Evolutionary conservation across 2,888 invertebrate species (phyloP).

Genomic region (Arrhopalites spinosus): DNA sequence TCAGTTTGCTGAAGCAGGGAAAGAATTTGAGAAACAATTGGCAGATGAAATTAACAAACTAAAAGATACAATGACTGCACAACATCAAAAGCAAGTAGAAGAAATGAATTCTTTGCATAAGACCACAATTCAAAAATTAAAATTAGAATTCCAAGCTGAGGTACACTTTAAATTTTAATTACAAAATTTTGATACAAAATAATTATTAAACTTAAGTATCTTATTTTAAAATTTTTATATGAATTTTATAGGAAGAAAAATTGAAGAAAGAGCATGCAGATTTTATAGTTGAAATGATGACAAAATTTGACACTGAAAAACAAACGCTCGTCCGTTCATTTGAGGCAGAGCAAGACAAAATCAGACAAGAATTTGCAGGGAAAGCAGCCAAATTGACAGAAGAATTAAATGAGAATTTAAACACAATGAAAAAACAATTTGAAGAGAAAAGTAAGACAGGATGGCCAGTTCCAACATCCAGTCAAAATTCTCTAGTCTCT

Average conservation of each 20-base stretch:
- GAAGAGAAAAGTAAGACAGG: slow-evolving; percentile 12
- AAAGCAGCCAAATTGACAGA: slow-evolving; percentile 24
- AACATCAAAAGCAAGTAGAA: slow-evolving; percentile 42
- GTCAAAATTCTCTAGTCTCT: not conserved
- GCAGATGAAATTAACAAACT: slow-evolving; percentile 37
- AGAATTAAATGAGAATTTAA: slow-evolving; percentile 21
- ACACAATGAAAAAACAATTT: slow-evolving; percentile 15
- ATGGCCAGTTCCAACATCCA: not conserved
- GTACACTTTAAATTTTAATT: slow-evolving; percentile 24
- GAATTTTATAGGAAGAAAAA: slow-evolving; percentile 41
- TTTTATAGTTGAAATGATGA: slow-evolving; percentile 36
- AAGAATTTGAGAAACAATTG: slow-evolving; percentile 31
- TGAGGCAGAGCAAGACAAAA: slow-evolving; percentile 38
- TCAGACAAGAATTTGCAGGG: slow-evolving; percentile 33
- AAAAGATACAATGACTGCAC: slow-evolving; percentile 38
- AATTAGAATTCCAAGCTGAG: slow-evolving; percentile 43
- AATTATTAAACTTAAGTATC: not conserved
- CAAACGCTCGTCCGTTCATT: slow-evolving; percentile 37
- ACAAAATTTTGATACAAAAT: not conserved
- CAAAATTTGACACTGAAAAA: slow-evolving; percentile 43
- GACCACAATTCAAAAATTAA: slow-evolving; percentile 41
- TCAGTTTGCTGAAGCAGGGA: slow-evolving; percentile 4
- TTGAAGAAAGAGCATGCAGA: slow-evolving; percentile 42
- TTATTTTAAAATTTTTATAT: not conserved
- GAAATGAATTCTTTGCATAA: slow-evolving; percentile 45